Conservation (phyloP, 2,113 vertebrate genomes). For the Clinocottus analis region DNA sequence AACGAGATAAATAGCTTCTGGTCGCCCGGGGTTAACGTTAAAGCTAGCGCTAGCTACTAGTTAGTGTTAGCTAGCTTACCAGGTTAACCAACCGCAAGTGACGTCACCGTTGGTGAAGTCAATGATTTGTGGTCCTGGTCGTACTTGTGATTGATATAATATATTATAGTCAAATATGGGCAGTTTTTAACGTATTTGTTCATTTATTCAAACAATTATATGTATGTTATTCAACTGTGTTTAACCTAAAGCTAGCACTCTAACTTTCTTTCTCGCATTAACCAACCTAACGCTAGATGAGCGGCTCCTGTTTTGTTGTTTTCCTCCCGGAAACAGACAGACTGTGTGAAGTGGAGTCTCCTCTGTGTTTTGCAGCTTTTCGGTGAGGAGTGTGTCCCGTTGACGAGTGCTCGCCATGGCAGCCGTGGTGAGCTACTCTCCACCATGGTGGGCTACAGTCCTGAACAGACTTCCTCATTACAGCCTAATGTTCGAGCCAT, state of each 20-base stretch:
- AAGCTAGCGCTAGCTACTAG: neutral
- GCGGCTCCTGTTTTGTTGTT: neutral
- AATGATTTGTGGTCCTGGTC: neutral
- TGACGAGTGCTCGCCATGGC: constrained; percentile 81
- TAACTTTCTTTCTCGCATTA: neutral
- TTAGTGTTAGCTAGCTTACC: neutral
- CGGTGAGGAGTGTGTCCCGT: constrained; percentile 20
- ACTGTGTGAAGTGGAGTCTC: constrained; percentile 37
- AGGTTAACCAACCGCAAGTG: no score
- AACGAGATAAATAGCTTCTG: constrained; percentile 36
- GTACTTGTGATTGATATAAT: neutral
- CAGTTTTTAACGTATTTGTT: neutral
- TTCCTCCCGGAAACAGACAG: constrained; percentile 9
- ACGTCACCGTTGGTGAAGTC: neutral
- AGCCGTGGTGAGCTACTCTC: constrained; percentile 91
- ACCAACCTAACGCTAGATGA: neutral
- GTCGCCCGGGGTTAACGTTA: neutral
- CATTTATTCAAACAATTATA: neutral
- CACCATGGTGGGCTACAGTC: constrained; percentile 96
- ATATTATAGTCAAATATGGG: no score
- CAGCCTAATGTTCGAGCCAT: constrained; percentile 90
- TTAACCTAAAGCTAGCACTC: neutral
- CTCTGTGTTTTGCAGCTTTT: constrained; percentile 46
- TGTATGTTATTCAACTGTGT: no score
- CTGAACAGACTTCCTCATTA: constrained; percentile 94